phyloP scores from a whole-genome alignment of 30 jellyfish, hydroid and myxozoan species.

The Cassiopea xamachana region DNA sequence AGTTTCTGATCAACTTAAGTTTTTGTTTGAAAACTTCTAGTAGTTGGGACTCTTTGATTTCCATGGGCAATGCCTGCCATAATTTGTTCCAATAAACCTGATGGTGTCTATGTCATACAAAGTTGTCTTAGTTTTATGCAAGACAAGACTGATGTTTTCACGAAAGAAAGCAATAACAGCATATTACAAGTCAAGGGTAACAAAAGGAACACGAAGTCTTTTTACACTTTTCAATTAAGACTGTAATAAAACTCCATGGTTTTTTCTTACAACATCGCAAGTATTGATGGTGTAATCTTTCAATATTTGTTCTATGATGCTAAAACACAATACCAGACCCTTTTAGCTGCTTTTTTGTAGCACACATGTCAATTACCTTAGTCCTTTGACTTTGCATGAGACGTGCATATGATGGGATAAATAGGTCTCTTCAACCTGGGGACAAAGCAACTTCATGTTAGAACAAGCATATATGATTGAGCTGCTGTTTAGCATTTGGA shows the following conservation, averaged over 20 bases:
- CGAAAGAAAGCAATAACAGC: neutral
- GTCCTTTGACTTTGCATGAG: conserved; percentile 58
- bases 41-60: neutral
- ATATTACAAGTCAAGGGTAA: too few relatives aligned
- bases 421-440: conserved; percentile 72
- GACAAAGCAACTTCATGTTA: neutral
- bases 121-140: neutral
- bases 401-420: conserved; percentile 52
- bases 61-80: neutral
- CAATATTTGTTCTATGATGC: too few relatives aligned
- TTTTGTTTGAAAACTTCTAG: neutral
- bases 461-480: too few relatives aligned
- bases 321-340: neutral
- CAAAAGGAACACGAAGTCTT: too few relatives aligned
- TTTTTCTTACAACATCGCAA: too few relatives aligned
- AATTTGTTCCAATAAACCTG: neutral
- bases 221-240: too few relatives aligned
- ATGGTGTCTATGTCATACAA: neutral
- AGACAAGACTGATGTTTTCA: neutral
- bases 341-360: neutral
- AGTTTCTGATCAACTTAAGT: neutral
- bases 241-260: too few relatives aligned
- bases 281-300: too few relatives aligned
- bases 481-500: too few relatives aligned
- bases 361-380: conserved; percentile 17